phyloP scores from a whole-genome alignment of 1,140 invertebrate species.

The Bicyclus anynana region DNA sequence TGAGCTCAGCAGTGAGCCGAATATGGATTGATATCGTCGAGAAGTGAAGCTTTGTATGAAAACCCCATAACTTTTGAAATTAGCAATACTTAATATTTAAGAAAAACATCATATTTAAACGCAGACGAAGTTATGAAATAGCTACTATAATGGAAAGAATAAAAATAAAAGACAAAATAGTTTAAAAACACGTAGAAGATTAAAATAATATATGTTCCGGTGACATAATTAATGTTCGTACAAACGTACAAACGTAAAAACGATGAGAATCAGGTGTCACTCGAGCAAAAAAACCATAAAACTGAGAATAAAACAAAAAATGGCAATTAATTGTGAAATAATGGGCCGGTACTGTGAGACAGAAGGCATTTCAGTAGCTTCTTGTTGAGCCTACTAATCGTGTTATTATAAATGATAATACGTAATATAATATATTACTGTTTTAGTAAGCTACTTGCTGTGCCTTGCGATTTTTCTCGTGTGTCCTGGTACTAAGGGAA shows the following conservation, averaged over 20 bases:
- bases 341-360: background rate
- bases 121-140: no score
- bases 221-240: background rate
- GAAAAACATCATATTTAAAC: no score
- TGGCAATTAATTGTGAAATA: slow-evolving; percentile 5
- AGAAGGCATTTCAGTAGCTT: background rate
- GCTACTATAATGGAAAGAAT: no score
- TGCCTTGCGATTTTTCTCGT: no score
- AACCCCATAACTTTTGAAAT: no score
- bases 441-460: no score
- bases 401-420: background rate
- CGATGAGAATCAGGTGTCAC: slow-evolving; percentile 1
- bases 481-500: no score
- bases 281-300: background rate
- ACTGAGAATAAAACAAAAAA: background rate
- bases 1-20: no score
- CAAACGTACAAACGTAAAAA: background rate
- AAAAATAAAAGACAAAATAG: background rate
- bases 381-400: background rate
- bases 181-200: background rate
- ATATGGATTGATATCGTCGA: no score
- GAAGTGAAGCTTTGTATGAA: no score
- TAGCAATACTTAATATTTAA: no score
- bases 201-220: background rate
- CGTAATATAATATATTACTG: no score